Evolutionary conservation across 2,888 invertebrate species (phyloP).

Genomic region (Byasa hedistus): DNA sequence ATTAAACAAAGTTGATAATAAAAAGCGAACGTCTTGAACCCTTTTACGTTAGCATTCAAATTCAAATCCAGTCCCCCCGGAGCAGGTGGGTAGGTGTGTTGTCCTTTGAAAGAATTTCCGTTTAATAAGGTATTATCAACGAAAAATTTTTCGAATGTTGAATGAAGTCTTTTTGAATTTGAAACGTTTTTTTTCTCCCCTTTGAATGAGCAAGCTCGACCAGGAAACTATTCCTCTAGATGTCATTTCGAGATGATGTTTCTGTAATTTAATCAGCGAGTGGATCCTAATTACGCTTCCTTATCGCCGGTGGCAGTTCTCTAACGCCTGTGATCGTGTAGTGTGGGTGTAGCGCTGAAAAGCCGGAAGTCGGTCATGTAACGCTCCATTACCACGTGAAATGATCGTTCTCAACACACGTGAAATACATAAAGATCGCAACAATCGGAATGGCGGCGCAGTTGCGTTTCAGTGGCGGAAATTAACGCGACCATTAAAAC

Average conservation of each 20-base stretch:
- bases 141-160: constrained; percentile 26
- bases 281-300: too few relatives aligned
- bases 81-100: constrained; percentile 61
- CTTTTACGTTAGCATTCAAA: constrained; percentile 62
- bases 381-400: not conserved
- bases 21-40: constrained; percentile 58
- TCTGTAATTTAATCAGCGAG: too few relatives aligned
- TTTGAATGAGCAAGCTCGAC: not conserved
- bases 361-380: not conserved
- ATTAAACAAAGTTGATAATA: constrained; percentile 41
- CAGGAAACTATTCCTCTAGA: not conserved
- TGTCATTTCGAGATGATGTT: not conserved
- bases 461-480: constrained; percentile 15
- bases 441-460: constrained; percentile 19
- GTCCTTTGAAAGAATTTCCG: constrained; percentile 68
- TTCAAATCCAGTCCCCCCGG: constrained; percentile 68
- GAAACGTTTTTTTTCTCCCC: not conserved
- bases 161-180: constrained; percentile 14
- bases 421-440: constrained; percentile 7
- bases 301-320: too few relatives aligned
- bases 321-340: too few relatives aligned
- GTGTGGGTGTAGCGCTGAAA: not conserved
- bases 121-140: constrained; percentile 36
- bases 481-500: constrained; percentile 19
- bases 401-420: not conserved